These are phyloP conservation scores for Poliocrania exsul DNA, from an alignment of 2,797 vertebrate genomes.

Conservation along the genomic window DNA sequence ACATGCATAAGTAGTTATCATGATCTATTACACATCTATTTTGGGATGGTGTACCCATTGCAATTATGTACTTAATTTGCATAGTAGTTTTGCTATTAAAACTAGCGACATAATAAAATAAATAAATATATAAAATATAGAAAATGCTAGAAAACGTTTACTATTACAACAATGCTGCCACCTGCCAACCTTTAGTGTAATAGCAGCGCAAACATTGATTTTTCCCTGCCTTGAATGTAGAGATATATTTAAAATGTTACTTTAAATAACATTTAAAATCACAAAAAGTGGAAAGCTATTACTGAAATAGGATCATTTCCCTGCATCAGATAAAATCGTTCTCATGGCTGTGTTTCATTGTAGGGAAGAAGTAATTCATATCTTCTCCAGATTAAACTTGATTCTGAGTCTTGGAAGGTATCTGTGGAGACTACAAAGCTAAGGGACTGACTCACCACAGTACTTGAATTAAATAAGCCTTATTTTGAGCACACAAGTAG, in stretches of 20 bases:
- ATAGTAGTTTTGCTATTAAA: conserved; percentile 4
- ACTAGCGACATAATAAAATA: not conserved
- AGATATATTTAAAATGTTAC: not conserved
- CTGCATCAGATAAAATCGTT: not conserved
- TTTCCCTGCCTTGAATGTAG: not conserved
- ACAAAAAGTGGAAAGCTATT: not conserved
- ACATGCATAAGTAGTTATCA: not conserved
- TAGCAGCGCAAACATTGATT: not conserved
- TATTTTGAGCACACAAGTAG: not conserved
- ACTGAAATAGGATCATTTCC: not conserved
- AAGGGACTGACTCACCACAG: not conserved
- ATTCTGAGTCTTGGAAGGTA: not conserved
- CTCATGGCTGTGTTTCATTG: not conserved
- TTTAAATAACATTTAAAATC: not conserved
- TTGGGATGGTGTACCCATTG: not conserved
- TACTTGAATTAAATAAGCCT: not conserved
- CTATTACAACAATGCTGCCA: conserved; percentile 49
- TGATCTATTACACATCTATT: not conserved
- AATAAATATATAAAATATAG: not conserved
- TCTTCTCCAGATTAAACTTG: not conserved
- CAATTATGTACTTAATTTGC: not conserved
- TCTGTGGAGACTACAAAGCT: not conserved
- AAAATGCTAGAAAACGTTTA: conserved; percentile 15
- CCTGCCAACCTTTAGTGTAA: conserved; percentile 42
- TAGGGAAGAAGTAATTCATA: not conserved